A percentile compares a stretch with the other conserved stretches of the same genome.
phyloP scores from a whole-genome alignment of 2,888 invertebrate genomes.

The Ochropleura leucogaster region DNA sequence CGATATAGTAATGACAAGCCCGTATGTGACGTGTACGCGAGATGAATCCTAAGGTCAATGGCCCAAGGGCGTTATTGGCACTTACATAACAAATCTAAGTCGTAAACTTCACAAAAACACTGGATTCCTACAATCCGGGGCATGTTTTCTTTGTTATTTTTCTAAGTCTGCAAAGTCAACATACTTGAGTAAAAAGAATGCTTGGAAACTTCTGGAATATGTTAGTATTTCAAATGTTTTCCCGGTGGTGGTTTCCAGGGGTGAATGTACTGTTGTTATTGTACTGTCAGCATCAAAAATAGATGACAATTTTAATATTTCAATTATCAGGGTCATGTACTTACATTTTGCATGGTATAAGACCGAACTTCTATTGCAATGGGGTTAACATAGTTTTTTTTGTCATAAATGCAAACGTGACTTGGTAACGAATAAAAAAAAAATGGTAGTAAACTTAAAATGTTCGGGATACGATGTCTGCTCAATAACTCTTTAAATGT shows the following conservation, averaged over 20 bases:
- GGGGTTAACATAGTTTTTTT: no score
- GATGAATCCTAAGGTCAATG: conserved; percentile 56
- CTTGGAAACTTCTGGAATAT: conserved; percentile 11
- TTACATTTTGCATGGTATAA: not conserved
- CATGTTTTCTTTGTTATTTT: conserved; percentile 33
- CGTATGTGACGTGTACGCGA: conserved; percentile 53
- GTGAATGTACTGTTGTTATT: conserved; percentile 32
- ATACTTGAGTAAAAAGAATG: conserved; percentile 2
- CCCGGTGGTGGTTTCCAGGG: not conserved
- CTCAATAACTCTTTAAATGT: no score
- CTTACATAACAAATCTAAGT: conserved; percentile 40
- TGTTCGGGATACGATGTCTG: no score
- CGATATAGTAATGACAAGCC: conserved; percentile 60
- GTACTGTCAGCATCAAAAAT: conserved; percentile 13
- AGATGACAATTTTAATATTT: conserved; percentile 28
- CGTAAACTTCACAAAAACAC: conserved; percentile 36
- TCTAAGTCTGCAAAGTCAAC: conserved; percentile 24
- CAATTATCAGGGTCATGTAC: conserved; percentile 6
- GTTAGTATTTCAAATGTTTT: not conserved
- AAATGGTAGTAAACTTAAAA: no score
- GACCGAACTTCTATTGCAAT: not conserved
- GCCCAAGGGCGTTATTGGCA: conserved; percentile 24
- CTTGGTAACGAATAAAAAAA: no score
- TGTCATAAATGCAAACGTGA: no score
- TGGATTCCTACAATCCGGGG: conserved; percentile 12